phyloP scores from a whole-genome alignment of 2,888 invertebrate species.

The Scaptomyza caliginosa region DNA sequence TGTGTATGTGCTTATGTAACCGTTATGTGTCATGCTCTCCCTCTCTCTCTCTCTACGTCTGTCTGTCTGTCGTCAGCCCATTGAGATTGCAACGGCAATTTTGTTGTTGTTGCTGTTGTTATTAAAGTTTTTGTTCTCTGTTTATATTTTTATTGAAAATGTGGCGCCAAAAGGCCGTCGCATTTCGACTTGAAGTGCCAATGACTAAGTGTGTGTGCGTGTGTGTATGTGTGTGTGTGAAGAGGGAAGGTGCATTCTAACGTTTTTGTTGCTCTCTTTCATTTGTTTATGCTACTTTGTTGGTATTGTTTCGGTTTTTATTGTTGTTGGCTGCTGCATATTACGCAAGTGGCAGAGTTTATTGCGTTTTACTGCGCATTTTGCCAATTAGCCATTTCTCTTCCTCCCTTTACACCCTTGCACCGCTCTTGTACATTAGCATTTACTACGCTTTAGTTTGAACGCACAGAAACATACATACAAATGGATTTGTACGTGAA shows the following conservation, averaged over 20 bases:
- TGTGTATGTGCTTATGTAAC: constrained; percentile 49
- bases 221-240: not conserved
- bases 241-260: constrained; percentile 33
- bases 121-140: constrained; percentile 51
- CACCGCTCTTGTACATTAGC: constrained; percentile 1
- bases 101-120: constrained; percentile 13
- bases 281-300: constrained; percentile 64
- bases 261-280: constrained; percentile 45
- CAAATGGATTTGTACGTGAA: constrained; percentile 36
- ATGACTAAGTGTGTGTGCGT: not conserved
- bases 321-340: constrained; percentile 32
- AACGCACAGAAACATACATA: not conserved
- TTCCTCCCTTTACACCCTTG: not conserved
- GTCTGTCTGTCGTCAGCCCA: constrained; percentile 21
- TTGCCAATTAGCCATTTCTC: constrained; percentile 28
- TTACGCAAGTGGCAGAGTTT: constrained; percentile 72
- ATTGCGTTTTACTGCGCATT: constrained; percentile 69
- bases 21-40: constrained; percentile 45
- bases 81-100: constrained; percentile 37
- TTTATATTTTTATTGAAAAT: constrained; percentile 68
- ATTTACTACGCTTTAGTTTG: constrained; percentile 48
- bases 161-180: constrained; percentile 70
- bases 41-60: constrained; percentile 9
- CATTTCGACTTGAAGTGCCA: not conserved
- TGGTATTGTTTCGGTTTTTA: constrained; percentile 27